Percentiles rank a stretch among this genome's conserved stretches.
Evolutionary conservation across 1,140 invertebrate species (phyloP).

Genomic region (Aphis craccivora): DNA sequence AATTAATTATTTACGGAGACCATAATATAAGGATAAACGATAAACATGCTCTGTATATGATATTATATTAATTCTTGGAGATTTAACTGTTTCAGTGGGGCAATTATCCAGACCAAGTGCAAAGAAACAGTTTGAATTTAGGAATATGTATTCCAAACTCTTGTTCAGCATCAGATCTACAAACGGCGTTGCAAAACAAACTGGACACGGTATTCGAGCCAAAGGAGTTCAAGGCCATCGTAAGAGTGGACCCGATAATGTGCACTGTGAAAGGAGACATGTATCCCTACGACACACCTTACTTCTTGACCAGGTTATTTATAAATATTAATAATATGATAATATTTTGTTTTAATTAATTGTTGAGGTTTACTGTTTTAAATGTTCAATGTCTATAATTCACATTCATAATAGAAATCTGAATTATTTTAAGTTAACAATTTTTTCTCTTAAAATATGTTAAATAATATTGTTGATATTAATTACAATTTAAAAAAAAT

Average conservation of each 20-base stretch:
- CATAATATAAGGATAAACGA: no score
- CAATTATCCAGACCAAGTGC: neutral
- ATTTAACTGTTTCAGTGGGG: constrained; percentile 14
- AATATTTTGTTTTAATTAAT: neutral
- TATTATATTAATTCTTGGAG: no score
- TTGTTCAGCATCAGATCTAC: neutral
- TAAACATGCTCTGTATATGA: no score
- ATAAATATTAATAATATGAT: neutral
- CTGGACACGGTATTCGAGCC: neutral
- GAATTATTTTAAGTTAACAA: no score
- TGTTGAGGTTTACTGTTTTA: no score
- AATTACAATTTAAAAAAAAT: no score
- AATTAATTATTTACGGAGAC: no score
- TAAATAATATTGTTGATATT: no score
- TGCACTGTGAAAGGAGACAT: constrained; percentile 9
- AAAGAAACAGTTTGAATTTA: constrained; percentile 1
- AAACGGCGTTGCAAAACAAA: neutral
- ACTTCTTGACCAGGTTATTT: neutral
- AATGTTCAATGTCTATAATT: no score
- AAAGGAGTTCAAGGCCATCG: neutral
- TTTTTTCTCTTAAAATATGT: no score
- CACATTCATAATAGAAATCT: no score
- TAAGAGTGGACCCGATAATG: neutral
- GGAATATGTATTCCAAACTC: constrained; percentile 32
- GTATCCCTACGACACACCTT: neutral